Percentiles rank a stretch among this genome's conserved stretches.
Conservation (phyloP, 2,797 vertebrate genomes). For the Danio albolineatus region DNA sequence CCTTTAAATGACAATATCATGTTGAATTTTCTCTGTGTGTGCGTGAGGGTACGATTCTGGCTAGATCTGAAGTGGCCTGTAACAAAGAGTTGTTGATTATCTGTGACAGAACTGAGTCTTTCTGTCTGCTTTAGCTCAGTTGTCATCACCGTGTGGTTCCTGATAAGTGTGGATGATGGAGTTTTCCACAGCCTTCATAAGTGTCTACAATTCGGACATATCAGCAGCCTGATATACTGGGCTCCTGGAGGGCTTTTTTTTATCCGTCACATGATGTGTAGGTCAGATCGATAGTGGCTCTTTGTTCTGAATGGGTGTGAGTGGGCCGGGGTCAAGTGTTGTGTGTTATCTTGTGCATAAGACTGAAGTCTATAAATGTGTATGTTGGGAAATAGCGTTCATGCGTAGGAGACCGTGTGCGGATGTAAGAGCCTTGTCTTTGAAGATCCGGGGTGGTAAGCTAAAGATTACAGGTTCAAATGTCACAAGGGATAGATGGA, state of each 20-base stretch:
- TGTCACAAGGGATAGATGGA: background rate
- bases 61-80: constrained; percentile 19
- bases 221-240: constrained; percentile 27
- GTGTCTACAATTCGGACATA: constrained; percentile 20
- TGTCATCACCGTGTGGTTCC: constrained; percentile 23
- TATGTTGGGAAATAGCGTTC: constrained; percentile 30
- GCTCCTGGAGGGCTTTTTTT: constrained; percentile 3
- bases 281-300: constrained; percentile 44
- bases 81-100: constrained; percentile 38
- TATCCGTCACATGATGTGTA: constrained; percentile 14
- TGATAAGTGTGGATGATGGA: constrained; percentile 19
- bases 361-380: constrained; percentile 24
- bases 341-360: background rate
- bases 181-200: background rate
- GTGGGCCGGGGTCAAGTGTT: constrained; percentile 24
- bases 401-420: background rate
- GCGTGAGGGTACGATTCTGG: constrained; percentile 19
- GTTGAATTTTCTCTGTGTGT: background rate
- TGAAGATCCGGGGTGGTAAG: background rate
- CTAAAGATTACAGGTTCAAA: constrained; percentile 10
- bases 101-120: constrained; percentile 18
- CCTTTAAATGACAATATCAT: background rate
- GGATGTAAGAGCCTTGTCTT: constrained; percentile 1
- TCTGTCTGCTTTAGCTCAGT: constrained; percentile 31
- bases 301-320: constrained; percentile 30